phyloP scores from a whole-genome alignment of 1,140 invertebrate species.

The Aphis craccivora region DNA sequence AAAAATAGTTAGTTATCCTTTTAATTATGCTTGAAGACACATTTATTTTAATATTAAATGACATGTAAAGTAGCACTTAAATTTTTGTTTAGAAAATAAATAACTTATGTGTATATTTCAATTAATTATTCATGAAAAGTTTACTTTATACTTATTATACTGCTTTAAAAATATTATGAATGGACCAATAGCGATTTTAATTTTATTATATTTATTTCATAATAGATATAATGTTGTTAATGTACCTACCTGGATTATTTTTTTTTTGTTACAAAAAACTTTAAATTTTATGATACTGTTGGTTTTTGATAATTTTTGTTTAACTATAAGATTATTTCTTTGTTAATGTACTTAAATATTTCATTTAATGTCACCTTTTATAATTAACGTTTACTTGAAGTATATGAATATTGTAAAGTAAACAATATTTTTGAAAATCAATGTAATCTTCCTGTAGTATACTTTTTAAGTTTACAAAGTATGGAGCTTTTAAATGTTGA shows the following conservation, averaged over 20 bases:
- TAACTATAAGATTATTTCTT: constrained; percentile 8
- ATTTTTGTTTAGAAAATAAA: neutral
- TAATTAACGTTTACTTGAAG: neutral
- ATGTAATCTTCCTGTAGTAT: neutral
- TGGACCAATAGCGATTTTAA: neutral
- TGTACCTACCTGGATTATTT: neutral
- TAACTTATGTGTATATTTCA: neutral
- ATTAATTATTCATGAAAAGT: constrained; percentile 1
- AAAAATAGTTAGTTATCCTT: neutral
- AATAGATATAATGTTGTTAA: neutral
- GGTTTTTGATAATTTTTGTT: constrained; percentile 13
- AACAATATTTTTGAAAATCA: neutral
- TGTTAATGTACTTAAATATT: neutral
- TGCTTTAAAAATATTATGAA: neutral
- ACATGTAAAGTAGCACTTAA: neutral
- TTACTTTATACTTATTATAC: neutral
- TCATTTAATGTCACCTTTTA: neutral
- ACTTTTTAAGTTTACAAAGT: neutral
- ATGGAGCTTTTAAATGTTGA: neutral
- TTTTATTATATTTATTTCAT: neutral
- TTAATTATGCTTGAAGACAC: neutral
- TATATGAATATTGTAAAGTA: neutral
- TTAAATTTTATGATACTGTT: neutral
- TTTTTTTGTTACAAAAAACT: neutral
- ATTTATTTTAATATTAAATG: neutral